Evolutionary conservation across 2,113 vertebrate genomes (phyloP).

Genomic region (cattle (Bos taurus)): DNA sequence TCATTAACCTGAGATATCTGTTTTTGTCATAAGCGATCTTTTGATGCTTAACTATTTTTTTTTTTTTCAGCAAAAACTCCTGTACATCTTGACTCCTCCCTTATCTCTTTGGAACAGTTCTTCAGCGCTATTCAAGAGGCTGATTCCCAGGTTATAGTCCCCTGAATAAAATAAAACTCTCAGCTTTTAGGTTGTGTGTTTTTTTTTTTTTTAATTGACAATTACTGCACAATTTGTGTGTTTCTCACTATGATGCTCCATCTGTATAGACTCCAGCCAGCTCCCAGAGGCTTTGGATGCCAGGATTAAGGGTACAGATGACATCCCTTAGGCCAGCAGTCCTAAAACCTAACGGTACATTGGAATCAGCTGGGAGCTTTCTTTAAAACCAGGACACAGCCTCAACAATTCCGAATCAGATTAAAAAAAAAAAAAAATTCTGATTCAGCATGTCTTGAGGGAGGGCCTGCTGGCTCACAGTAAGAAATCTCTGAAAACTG

Average conservation of each 20-base stretch:
- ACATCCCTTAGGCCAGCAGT: background rate
- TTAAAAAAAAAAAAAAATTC: background rate
- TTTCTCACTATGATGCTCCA: background rate
- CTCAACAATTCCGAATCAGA: background rate
- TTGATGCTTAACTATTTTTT: background rate
- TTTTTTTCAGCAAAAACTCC: background rate
- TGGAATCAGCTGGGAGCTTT: background rate
- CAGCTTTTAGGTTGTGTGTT: background rate
- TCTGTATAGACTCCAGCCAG: background rate
- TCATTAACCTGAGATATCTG: background rate
- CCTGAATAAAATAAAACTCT: background rate
- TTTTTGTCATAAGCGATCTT: background rate
- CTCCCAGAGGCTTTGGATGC: background rate
- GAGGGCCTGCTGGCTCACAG: background rate
- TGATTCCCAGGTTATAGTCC: background rate
- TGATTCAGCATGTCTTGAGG: background rate
- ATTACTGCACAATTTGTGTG: background rate
- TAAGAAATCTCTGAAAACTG: background rate
- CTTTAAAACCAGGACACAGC: background rate
- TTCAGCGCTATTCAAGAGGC: background rate
- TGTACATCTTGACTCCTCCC: background rate
- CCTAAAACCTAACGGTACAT: background rate
- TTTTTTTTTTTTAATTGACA: background rate
- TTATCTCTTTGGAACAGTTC: background rate
- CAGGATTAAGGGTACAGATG: background rate